phyloP scores from a whole-genome alignment of 2,113 vertebrate species.

The Xiphophorus couchianus region DNA sequence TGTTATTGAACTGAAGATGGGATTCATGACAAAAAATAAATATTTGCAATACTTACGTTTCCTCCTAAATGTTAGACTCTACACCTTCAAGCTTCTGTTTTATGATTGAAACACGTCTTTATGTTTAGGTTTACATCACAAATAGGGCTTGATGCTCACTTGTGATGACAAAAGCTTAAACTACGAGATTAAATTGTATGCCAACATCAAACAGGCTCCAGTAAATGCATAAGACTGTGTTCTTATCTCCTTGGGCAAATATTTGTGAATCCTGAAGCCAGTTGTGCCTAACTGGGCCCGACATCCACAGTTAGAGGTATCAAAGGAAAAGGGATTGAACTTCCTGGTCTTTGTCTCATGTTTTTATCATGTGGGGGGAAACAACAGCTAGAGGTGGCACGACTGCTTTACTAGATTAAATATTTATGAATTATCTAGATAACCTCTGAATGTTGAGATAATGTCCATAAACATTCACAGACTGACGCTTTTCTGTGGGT shows the following conservation, averaged over 20 bases:
- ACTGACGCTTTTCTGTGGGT: too few relatives aligned
- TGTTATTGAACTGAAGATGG: background rate
- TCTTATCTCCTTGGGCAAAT: conserved; percentile 66
- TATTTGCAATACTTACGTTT: too few relatives aligned
- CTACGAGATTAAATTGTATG: background rate
- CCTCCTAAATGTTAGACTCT: background rate
- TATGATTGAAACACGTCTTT: background rate
- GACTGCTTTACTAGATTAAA: background rate
- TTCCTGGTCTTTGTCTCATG: background rate
- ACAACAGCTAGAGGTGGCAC: conserved; percentile 9
- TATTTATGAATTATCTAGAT: background rate
- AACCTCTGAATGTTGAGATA: background rate
- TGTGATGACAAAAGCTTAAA: background rate
- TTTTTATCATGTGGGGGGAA: background rate
- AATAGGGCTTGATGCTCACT: background rate
- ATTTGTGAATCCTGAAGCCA: conserved; percentile 42
- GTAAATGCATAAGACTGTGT: background rate
- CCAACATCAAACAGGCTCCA: background rate
- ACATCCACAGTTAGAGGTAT: background rate
- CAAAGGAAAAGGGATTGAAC: background rate
- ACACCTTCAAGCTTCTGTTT: background rate
- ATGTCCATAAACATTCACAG: too few relatives aligned
- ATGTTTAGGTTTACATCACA: too few relatives aligned
- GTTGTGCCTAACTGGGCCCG: conserved; percentile 7
- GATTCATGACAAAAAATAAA: too few relatives aligned